phyloP scores from a whole-genome alignment of 2,113 vertebrate genomes.

The Megaceryle maxima region DNA sequence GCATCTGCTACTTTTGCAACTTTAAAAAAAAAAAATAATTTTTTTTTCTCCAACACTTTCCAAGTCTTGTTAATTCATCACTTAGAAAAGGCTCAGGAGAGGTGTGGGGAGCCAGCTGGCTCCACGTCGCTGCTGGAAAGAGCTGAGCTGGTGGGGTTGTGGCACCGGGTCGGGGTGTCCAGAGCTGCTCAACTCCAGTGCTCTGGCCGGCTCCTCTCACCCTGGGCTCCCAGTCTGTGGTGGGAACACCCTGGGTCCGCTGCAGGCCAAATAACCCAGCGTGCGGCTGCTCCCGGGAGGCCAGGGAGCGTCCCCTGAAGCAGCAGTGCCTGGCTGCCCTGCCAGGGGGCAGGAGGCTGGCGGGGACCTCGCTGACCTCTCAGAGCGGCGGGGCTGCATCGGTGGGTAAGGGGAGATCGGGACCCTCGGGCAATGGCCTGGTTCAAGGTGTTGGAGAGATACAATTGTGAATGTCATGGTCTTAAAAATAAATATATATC shows the following conservation, averaged over 20 bases:
- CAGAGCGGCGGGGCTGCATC: background rate
- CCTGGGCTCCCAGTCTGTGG: too few species aligned
- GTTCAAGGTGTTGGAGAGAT: background rate
- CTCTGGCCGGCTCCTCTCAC: too few species aligned
- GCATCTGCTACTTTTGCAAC: background rate
- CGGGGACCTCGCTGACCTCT: background rate
- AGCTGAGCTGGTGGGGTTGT: too few species aligned
- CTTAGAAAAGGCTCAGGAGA: background rate
- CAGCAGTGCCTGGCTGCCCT: too few species aligned
- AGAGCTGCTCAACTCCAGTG: too few species aligned
- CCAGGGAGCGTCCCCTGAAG: background rate
- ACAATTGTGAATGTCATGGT: background rate
- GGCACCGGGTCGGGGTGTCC: too few species aligned
- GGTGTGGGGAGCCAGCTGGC: too few species aligned
- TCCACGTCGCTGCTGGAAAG: too few species aligned
- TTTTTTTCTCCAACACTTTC: background rate
- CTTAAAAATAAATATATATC: background rate
- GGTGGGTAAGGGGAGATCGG: fast-evolving
- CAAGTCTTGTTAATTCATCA: background rate
- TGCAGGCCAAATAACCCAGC: background rate
- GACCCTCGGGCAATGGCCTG: fast-evolving
- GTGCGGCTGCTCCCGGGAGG: background rate
- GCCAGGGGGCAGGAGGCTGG: background rate
- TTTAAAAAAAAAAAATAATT: too few species aligned
- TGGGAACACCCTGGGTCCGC: too few species aligned